These are phyloP conservation scores for Cardiocondyla obscurior DNA, from an alignment of 1,140 invertebrate genomes.

Conservation along the genomic window DNA sequence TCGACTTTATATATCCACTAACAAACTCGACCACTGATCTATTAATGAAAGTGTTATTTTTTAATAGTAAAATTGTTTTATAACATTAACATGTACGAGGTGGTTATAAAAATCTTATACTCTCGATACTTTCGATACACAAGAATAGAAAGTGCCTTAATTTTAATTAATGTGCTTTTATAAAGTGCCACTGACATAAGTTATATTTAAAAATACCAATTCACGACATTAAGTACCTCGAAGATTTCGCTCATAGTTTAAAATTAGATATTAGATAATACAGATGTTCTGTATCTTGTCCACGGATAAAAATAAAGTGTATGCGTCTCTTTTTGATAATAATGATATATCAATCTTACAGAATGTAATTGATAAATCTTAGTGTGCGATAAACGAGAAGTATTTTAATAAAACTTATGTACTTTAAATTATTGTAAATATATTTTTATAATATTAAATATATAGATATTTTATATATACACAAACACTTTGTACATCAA, in stretches of 20 bases:
- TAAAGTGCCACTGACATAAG: conserved; percentile 17
- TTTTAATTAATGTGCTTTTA: neutral
- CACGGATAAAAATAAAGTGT: neutral
- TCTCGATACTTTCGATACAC: too few relatives aligned
- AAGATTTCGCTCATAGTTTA: conserved; percentile 28
- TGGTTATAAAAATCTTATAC: neutral
- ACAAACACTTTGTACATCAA: conserved; percentile 56
- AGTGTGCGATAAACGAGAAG: neutral
- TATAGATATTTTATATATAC: conserved; percentile 49
- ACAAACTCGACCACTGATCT: neutral
- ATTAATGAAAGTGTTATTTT: neutral
- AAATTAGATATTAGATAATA: conserved; percentile 23
- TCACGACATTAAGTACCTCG: conserved; percentile 12
- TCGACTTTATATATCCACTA: neutral
- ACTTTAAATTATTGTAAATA: conserved; percentile 57
- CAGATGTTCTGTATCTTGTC: neutral
- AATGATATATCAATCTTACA: neutral
- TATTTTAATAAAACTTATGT: conserved; percentile 46
- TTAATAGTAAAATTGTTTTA: neutral
- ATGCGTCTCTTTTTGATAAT: conserved; percentile 4
- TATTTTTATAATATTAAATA: conserved; percentile 29
- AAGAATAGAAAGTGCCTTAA: conserved; percentile 52
- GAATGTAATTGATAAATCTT: neutral
- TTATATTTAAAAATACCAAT: conserved; percentile 55
- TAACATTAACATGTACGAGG: neutral